These are phyloP conservation scores for Trichoplusia ni DNA, from an alignment of 1,140 invertebrate genomes.

Conservation along the genomic window DNA sequence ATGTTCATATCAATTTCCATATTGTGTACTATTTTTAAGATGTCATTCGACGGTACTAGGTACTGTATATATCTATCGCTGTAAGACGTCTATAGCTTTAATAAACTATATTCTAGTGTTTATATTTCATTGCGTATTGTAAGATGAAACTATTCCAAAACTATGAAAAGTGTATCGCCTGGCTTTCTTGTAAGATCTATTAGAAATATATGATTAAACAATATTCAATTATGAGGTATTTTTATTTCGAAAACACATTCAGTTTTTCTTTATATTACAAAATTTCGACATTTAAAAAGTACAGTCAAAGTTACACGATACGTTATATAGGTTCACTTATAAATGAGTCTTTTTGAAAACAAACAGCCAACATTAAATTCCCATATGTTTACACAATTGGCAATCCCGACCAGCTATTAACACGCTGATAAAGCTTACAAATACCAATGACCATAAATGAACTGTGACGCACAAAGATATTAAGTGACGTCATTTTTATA, in stretches of 20 bases:
- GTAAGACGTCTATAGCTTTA: constrained; percentile 59
- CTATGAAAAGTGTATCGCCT: constrained; percentile 45
- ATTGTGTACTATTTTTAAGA: constrained; percentile 21
- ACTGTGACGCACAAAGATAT: not conserved
- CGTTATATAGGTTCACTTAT: too few relatives aligned
- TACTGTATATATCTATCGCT: constrained; percentile 30
- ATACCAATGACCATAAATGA: not conserved
- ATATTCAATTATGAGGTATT: constrained; percentile 15
- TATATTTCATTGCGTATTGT: constrained; percentile 37
- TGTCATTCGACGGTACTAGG: constrained; percentile 23
- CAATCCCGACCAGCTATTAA: constrained; percentile 17
- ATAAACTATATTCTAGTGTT: constrained; percentile 47
- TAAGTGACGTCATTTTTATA: not conserved
- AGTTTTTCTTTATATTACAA: too few relatives aligned
- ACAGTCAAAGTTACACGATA: too few relatives aligned
- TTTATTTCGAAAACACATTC: not conserved
- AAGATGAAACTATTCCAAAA: constrained; percentile 37
- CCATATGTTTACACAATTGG: constrained; percentile 5
- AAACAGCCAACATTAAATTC: constrained; percentile 4
- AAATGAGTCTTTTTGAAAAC: too few relatives aligned
- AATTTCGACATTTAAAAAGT: too few relatives aligned
- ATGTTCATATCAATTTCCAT: constrained; percentile 59
- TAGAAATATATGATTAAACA: constrained; percentile 40
- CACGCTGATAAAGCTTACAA: not conserved
- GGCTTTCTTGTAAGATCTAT: constrained; percentile 49